Evolutionary conservation across 2,797 vertebrate genomes (phyloP), one percentile per base, ranked within the genome.

Genomic region (Tragelaphus oryx): DNA sequence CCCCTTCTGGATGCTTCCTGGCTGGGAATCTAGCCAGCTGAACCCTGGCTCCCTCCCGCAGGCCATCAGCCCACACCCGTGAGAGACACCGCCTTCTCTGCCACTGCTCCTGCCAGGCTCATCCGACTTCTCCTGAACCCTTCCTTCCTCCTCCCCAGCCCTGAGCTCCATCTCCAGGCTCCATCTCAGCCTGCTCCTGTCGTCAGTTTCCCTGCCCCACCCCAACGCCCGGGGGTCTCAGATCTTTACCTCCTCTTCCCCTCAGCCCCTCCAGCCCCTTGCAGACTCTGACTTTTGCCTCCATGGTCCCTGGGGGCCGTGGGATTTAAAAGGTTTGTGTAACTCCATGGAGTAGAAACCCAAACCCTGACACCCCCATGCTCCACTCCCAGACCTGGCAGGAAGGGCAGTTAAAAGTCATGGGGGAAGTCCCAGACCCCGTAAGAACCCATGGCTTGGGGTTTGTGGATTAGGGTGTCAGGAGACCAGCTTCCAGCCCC

Each of bases 261-360:
- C 33, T 84, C 50, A 16, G 10, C 48, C 76, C 48, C 76, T 79
- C 28, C 46, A 7, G 3, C 8, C 75, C 50, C 74, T 75, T 18
- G 22, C 48, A 26, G 50, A 59, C 0, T 84, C 37, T 3, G 16
- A 55, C 86, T 68, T 44, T 60, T 22, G 28, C 8, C 41, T 83
- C 41, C 68, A 22, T 0, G 20, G 30, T 95, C 95, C 89, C 97
- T 87, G 24, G 88, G 92, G 97, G 44, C 84, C 0, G 1, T 93
- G 95, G 96, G 89, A 93, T 97, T 96, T 89, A 95, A 97, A 97
- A 97, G 94, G 95, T 88, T 96, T 96, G 89, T 75, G 85, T 87
- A 91, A 65, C 74, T 78, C 9, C 4, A 4, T 54, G 86, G 81
- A 95, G 87, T 30, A 94, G 96, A 97, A 97, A 97, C 96, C 82